A percentile compares a stretch with the other conserved stretches of the same genome.
Evolutionary conservation across 2,888 invertebrate species (phyloP).

Genomic region (Steinernema carpocapsae): DNA sequence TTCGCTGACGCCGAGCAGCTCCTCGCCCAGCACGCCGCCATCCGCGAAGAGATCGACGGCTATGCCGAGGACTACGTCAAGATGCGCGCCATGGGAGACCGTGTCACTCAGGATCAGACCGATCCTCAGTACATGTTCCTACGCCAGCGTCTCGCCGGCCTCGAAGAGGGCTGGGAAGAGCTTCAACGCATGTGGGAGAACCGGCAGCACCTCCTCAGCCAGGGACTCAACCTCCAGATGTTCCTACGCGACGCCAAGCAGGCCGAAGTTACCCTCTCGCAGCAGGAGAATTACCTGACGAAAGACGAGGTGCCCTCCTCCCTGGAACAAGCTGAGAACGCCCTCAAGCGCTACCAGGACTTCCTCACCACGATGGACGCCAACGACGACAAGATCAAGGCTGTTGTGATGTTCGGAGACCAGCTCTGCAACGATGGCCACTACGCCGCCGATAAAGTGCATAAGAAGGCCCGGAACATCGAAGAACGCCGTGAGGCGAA

Average conservation of each 20-base stretch:
- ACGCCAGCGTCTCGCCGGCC: conserved; percentile 89
- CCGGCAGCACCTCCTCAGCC: conserved; percentile 88
- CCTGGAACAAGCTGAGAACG: conserved; percentile 94
- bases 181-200: conserved; percentile 99
- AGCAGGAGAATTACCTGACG: conserved; percentile 94
- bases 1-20: conserved; percentile 95
- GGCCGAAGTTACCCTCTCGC: conserved; percentile 89
- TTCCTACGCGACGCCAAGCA: conserved; percentile 95
- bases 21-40: conserved; percentile 94
- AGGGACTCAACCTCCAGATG: conserved; percentile 74
- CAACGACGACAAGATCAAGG: conserved; percentile 98
- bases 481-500: conserved; percentile 81
- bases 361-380: conserved; percentile 99
- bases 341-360: conserved; percentile 95
- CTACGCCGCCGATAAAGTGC: conserved; percentile 87
- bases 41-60: conserved; percentile 98
- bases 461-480: conserved; percentile 92
- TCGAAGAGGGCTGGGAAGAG: conserved; percentile 99
- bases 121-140: conserved; percentile 99
- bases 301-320: conserved; percentile 80
- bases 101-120: conserved; percentile 85
- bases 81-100: conserved; percentile 99
- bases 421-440: conserved; percentile 80
- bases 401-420: conserved; percentile 66
- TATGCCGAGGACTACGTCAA: conserved; percentile 93